Conservation (phyloP, 2,797 vertebrate genomes). For the Myiothlypis chrysogaster region DNA sequence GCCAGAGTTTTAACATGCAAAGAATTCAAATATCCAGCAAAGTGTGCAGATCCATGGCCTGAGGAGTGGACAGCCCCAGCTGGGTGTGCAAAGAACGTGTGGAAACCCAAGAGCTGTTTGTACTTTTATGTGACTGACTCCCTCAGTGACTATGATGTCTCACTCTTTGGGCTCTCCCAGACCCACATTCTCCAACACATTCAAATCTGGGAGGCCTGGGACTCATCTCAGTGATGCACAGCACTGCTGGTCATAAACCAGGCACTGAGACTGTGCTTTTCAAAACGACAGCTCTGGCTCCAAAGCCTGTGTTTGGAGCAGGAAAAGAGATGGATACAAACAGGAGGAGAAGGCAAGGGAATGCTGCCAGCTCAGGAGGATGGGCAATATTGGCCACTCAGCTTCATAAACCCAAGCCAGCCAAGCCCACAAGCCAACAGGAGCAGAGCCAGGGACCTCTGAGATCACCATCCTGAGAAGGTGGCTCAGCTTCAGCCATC, state of each 20-base stretch:
- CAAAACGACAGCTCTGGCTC: background rate
- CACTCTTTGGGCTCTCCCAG: background rate
- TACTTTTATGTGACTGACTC: background rate
- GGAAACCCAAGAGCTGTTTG: background rate
- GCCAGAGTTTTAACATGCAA: background rate
- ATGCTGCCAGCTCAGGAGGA: background rate
- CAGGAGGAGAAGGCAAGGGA: background rate
- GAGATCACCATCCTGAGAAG: background rate
- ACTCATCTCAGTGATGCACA: background rate
- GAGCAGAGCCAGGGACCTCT: background rate
- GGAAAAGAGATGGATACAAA: background rate
- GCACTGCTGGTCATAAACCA: background rate
- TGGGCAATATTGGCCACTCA: background rate
- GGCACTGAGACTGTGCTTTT: background rate
- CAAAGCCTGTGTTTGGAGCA: background rate
- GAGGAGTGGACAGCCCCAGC: background rate
- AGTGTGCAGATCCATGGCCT: background rate
- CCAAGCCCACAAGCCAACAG: background rate
- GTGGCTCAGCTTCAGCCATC: background rate
- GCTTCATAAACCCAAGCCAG: background rate
- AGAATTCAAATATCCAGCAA: slow-evolving; percentile 8
- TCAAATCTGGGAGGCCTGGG: background rate
- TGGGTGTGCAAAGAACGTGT: background rate
- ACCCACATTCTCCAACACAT: background rate
- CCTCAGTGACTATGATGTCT: background rate